These are phyloP conservation scores for Chionodraco myersi DNA, from an alignment of 2,113 vertebrate species.

Conservation along the genomic window DNA sequence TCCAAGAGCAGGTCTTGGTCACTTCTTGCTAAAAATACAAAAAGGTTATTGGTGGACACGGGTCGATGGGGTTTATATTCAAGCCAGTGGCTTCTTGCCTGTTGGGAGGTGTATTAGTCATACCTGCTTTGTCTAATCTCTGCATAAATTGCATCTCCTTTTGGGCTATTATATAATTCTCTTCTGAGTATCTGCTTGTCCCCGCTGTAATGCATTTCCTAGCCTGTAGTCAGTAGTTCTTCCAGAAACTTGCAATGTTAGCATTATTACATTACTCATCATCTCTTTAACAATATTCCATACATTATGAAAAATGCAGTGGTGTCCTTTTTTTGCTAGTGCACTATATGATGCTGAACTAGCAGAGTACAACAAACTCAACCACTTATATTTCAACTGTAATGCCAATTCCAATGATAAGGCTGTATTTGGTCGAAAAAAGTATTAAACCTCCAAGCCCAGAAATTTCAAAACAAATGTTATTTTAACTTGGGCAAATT, in stretches of 20 bases:
- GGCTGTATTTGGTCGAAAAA: background rate
- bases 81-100: constrained; percentile 18
- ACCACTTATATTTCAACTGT: background rate
- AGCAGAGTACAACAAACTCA: background rate
- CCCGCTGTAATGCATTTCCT: constrained; percentile 20
- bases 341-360: constrained; percentile 4
- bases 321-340: constrained; percentile 27
- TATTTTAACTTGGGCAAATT: constrained; percentile 1
- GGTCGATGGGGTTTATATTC: constrained; percentile 21
- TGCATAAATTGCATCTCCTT: constrained; percentile 58
- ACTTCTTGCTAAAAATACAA: constrained; percentile 45
- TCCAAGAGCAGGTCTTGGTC: constrained; percentile 16
- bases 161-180: constrained; percentile 52
- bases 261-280: constrained; percentile 41
- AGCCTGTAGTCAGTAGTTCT: constrained; percentile 30
- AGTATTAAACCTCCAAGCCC: background rate
- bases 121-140: constrained; percentile 47
- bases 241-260: constrained; percentile 23
- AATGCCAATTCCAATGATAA: background rate
- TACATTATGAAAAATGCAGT: constrained; percentile 50
- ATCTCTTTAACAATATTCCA: constrained; percentile 41
- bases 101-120: constrained; percentile 44
- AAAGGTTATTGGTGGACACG: constrained; percentile 24
- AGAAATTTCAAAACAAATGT: background rate
- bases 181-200: constrained; percentile 31